phyloP scores from a whole-genome alignment of 2,113 vertebrate genomes.

The Engraulis encrasicolus region DNA sequence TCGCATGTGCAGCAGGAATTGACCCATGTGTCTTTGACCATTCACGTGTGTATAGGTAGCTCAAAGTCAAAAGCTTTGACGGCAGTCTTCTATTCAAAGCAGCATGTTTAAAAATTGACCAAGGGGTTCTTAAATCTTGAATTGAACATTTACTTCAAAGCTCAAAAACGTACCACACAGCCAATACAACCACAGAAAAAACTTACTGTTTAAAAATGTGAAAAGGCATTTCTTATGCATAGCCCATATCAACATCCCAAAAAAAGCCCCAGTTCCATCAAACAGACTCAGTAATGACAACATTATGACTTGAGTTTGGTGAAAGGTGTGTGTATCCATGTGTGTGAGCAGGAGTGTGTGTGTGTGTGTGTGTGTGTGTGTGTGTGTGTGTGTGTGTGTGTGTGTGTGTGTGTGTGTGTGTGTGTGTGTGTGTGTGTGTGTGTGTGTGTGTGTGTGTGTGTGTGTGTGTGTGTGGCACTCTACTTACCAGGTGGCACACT shows the following conservation, averaged over 20 bases:
- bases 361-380: not conserved
- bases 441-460: not conserved
- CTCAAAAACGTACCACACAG: too few species aligned
- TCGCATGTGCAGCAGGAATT: not conserved
- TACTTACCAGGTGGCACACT: conserved; percentile 89
- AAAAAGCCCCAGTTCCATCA: too few species aligned
- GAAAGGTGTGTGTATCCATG: not conserved
- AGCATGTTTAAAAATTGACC: not conserved
- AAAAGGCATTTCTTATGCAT: too few species aligned
- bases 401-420: not conserved
- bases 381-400: not conserved
- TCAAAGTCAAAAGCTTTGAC: not conserved
- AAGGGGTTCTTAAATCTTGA: too few species aligned
- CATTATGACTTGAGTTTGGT: too few species aligned
- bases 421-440: too few species aligned
- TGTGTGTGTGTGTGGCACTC: conserved; percentile 47
- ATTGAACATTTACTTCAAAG: too few species aligned
- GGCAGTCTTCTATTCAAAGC: not conserved
- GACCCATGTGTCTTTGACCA: not conserved
- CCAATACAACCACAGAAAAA: too few species aligned
- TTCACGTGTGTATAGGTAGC: not conserved
- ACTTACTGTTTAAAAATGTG: too few species aligned
- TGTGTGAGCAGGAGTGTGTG: not conserved
- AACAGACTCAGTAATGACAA: too few species aligned
- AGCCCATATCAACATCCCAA: too few species aligned